phyloP scores from a whole-genome alignment of 2,888 invertebrate genomes.

The Oxyscelio sp. region DNA sequence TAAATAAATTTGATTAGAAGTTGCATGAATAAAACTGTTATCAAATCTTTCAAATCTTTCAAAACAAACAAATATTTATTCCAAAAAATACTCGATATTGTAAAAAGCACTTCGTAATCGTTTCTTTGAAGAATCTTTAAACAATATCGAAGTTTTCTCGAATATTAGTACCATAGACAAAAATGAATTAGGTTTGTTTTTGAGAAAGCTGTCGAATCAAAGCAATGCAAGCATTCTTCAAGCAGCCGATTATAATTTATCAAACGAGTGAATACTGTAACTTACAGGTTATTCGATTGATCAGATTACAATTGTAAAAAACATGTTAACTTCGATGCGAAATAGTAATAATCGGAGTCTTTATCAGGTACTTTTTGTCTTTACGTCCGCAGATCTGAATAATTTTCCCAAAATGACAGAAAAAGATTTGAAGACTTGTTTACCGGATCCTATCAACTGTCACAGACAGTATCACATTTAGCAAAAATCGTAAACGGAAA shows the following conservation, averaged over 20 bases:
- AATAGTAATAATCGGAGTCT: constrained; percentile 38
- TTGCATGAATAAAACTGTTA: too few species aligned
- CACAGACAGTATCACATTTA: constrained; percentile 74
- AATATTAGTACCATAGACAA: constrained; percentile 21
- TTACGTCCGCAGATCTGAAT: constrained; percentile 40
- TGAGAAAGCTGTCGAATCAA: constrained; percentile 11
- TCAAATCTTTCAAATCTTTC: constrained; percentile 37
- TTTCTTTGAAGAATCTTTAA: constrained; percentile 17
- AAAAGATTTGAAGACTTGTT: constrained; percentile 69
- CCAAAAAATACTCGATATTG: constrained; percentile 35
- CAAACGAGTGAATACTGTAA: constrained; percentile 28
- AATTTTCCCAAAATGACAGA: constrained; percentile 63
- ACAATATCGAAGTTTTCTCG: not conserved
- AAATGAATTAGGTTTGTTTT: constrained; percentile 11
- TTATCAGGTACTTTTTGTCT: constrained; percentile 64
- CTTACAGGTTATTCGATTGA: constrained; percentile 27
- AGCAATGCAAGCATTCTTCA: constrained; percentile 30
- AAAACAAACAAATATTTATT: constrained; percentile 19
- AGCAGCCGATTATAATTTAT: constrained; percentile 29
- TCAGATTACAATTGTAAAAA: constrained; percentile 4
- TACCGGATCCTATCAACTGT: constrained; percentile 75
- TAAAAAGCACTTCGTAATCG: constrained; percentile 5
- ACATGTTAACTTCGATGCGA: constrained; percentile 34
- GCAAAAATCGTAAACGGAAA: too few species aligned
- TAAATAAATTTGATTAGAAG: too few species aligned